phyloP scores from a whole-genome alignment of 23 tunicate genomes.

The Diplosoma virens region DNA sequence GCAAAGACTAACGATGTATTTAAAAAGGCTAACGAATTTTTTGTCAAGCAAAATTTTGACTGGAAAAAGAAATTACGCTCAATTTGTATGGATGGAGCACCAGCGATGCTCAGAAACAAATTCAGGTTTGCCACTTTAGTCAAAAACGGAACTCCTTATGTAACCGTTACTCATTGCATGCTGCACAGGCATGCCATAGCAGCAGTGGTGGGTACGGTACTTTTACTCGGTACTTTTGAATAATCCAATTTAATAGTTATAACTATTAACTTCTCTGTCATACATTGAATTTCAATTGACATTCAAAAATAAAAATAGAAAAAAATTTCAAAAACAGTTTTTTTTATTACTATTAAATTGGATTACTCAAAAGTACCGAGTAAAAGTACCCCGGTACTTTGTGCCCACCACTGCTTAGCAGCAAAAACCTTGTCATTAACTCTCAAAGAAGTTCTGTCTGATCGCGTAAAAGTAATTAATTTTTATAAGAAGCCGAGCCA shows the following conservation, averaged over 20 bases:
- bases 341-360: too few species aligned
- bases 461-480: conserved; percentile 24
- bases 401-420: too few species aligned
- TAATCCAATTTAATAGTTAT: too few species aligned
- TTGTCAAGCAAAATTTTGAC: conserved; percentile 31
- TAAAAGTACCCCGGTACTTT: too few species aligned
- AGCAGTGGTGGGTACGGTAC: too few species aligned
- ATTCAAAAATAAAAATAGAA: too few species aligned
- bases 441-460: conserved; percentile 23
- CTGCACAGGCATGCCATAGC: conserved; percentile 32
- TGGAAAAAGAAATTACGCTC: conserved; percentile 34
- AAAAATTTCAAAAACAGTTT: too few species aligned
- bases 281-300: too few species aligned
- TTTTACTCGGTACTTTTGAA: too few species aligned
- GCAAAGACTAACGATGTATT: conserved; percentile 38
- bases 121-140: conserved; percentile 36
- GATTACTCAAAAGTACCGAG: too few species aligned
- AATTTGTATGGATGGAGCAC: conserved; percentile 46
- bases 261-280: too few species aligned
- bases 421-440: conserved; percentile 11
- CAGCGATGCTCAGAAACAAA: conserved; percentile 38
- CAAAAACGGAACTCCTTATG: conserved; percentile 23
- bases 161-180: conserved; percentile 17
- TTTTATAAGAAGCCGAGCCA: conserved; percentile 28
- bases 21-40: conserved; percentile 24